A percentile compares a stretch with the other conserved stretches of the same genome.
Conservation (phyloP, 2,888 invertebrate genomes). For the Mythimna pallens region DNA sequence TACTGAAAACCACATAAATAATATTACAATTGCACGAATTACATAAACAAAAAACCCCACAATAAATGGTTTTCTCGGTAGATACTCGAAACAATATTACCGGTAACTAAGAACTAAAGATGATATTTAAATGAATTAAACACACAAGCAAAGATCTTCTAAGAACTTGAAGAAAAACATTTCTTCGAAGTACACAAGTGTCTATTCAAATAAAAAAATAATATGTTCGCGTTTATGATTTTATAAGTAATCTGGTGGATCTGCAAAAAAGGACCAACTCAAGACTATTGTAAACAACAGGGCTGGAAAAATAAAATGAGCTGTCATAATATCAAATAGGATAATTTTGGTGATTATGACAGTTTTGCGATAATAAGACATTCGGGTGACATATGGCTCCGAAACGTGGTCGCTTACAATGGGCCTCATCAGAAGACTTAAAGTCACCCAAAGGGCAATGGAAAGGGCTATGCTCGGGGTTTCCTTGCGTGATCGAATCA, state of each 20-base stretch:
- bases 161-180: slow-evolving; percentile 22
- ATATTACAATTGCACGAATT: not conserved
- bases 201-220: not conserved
- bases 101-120: slow-evolving; percentile 14
- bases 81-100: slow-evolving; percentile 7
- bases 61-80: slow-evolving; percentile 32
- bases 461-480: too few species aligned
- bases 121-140: slow-evolving; percentile 14
- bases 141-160: slow-evolving; percentile 36
- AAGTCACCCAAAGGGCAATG: too few species aligned
- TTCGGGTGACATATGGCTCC: too few species aligned
- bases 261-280: not conserved
- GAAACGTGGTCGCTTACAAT: too few species aligned
- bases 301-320: too few species aligned
- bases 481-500: too few species aligned
- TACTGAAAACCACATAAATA: slow-evolving; percentile 8
- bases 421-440: too few species aligned
- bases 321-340: too few species aligned
- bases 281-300: too few species aligned
- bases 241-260: too few species aligned
- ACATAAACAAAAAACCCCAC: slow-evolving; percentile 15
- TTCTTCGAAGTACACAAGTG: slow-evolving; percentile 14
- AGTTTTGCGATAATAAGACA: too few species aligned
- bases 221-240: not conserved
- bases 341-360: too few species aligned